These are phyloP conservation scores for Yasuhikotakia modesta DNA, from an alignment of 2,797 vertebrate species.

Conservation along the genomic window DNA sequence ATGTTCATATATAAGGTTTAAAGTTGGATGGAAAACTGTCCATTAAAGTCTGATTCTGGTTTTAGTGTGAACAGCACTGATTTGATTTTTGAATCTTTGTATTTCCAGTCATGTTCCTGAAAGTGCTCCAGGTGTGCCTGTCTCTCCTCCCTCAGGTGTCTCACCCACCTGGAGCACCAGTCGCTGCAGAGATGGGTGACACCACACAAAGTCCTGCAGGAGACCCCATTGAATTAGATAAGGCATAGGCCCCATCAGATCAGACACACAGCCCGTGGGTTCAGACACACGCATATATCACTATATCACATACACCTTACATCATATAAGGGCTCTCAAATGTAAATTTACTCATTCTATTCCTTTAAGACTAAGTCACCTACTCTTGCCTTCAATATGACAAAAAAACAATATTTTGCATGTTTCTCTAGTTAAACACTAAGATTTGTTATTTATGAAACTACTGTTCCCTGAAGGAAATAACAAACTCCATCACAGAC, in stretches of 20 bases:
- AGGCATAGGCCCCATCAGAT: neutral
- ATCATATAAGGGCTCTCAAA: neutral
- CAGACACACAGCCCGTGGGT: neutral
- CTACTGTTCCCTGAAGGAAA: neutral
- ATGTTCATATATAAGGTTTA: neutral
- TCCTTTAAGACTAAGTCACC: neutral
- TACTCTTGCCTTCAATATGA: neutral
- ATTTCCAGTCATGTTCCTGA: constrained; percentile 59
- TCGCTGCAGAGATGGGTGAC: constrained; percentile 72
- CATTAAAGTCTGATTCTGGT: neutral
- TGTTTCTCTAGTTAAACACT: neutral
- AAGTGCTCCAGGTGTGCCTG: constrained; percentile 46
- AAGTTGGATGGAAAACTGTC: constrained; percentile 2
- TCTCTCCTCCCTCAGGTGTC: constrained; percentile 42
- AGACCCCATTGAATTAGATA: constrained; percentile 53
- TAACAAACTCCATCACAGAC: neutral
- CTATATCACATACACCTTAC: neutral
- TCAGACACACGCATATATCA: neutral
- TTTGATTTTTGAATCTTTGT: constrained; percentile 8
- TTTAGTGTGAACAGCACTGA: neutral
- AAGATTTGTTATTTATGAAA: neutral
- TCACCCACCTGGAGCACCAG: constrained; percentile 79
- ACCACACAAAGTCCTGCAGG: constrained; percentile 76
- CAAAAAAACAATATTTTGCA: constrained; percentile 7
- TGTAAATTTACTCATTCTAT: neutral